Conservation (phyloP, 35 echinoderm and acorn worm species). For the Holothuria glaberrima region DNA sequence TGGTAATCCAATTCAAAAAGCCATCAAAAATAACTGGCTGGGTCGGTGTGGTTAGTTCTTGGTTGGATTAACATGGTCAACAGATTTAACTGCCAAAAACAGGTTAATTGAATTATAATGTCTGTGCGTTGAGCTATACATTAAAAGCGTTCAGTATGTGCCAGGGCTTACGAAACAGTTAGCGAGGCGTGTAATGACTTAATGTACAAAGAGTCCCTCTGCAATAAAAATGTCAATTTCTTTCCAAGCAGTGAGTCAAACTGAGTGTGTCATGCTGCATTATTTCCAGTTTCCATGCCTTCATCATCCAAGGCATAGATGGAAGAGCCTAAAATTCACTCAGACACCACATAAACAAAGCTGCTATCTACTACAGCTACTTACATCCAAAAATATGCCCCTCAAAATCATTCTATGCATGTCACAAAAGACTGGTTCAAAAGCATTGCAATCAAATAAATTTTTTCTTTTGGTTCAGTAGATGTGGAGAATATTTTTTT, state of each 20-base stretch:
- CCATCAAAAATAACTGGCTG: conserved; percentile 44
- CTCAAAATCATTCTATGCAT: no score
- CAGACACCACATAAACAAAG: no score
- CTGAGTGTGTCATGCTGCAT: conserved; percentile 24
- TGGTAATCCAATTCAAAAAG: conserved; percentile 41
- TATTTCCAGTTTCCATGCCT: conserved; percentile 4
- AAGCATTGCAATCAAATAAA: no score
- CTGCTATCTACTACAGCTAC: no score
- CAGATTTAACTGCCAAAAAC: conserved; percentile 53
- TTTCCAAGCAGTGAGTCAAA: conserved; percentile 5
- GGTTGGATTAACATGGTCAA: conserved; percentile 42
- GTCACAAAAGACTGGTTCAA: no score
- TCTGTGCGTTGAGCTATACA: conserved; percentile 32
- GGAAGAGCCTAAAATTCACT: no score
- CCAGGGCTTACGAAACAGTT: neutral
- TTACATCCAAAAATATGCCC: no score
- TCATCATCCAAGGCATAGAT: no score
- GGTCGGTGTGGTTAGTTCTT: conserved; percentile 40
- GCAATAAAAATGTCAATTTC: conserved; percentile 49
- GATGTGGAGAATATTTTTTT: no score
- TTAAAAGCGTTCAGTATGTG: conserved; percentile 36
- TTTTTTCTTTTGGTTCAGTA: no score
- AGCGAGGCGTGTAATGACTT: conserved; percentile 42
- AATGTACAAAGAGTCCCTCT: conserved; percentile 34
- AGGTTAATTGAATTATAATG: conserved; percentile 57